Percentiles rank a stretch among this genome's conserved stretches.
Conservation (phyloP, 2,113 vertebrate genomes). For the Brienomyrus longianalis region DNA sequence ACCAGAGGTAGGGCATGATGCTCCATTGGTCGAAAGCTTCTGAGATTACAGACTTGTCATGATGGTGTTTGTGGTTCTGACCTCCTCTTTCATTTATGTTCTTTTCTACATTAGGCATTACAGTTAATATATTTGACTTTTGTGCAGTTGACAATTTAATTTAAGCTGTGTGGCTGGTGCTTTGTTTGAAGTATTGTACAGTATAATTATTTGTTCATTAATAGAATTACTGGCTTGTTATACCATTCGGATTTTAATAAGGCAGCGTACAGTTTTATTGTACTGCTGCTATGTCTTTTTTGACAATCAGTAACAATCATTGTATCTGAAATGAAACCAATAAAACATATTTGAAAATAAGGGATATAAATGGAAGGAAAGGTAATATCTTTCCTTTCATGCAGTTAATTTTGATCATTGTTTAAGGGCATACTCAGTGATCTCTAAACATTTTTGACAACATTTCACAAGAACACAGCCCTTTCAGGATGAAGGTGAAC, state of each 20-base stretch:
- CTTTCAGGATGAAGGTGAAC: neutral
- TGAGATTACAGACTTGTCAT: constrained; percentile 15
- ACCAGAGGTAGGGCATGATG: neutral
- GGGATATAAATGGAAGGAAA: constrained; percentile 43
- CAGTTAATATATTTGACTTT: constrained; percentile 69
- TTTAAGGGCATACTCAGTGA: neutral
- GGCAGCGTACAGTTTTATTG: constrained; percentile 96
- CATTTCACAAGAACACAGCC: neutral
- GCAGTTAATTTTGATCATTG: neutral
- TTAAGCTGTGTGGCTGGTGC: constrained; percentile 64
- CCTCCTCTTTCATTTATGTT: constrained; percentile 52
- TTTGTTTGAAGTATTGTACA: constrained; percentile 60
- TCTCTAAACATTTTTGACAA: neutral
- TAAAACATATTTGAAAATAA: constrained; percentile 67
- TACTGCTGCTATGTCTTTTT: constrained; percentile 92
- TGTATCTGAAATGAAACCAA: constrained; percentile 68
- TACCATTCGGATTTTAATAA: constrained; percentile 64
- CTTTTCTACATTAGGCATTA: constrained; percentile 60
- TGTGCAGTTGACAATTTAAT: constrained; percentile 41
- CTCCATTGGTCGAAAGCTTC: neutral
- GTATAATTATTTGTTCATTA: constrained; percentile 54
- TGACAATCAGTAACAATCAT: constrained; percentile 71
- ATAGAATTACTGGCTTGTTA: constrained; percentile 44
- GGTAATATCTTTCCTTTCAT: neutral
- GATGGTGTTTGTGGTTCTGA: constrained; percentile 46